Evolutionary conservation across 2,888 invertebrate genomes (phyloP).

Genomic region (Chrysolina haemoptera): DNA sequence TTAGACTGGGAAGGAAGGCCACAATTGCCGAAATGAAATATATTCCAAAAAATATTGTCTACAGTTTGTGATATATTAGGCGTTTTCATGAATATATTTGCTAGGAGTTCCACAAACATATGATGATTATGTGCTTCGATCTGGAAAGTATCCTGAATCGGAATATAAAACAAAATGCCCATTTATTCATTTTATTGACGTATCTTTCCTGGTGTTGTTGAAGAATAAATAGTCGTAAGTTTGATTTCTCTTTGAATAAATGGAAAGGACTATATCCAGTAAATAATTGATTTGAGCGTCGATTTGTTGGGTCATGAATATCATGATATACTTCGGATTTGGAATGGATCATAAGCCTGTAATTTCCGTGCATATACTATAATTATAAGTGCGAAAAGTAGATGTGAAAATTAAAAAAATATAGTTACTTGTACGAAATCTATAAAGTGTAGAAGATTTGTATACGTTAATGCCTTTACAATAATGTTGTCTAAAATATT

Average conservation of each 20-base stretch:
- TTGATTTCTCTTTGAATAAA: background rate
- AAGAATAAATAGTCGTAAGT: background rate
- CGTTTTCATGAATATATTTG: background rate
- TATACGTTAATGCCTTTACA: too few species aligned
- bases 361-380: too few species aligned
- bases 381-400: too few species aligned
- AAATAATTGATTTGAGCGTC: too few species aligned
- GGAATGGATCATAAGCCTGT: too few species aligned
- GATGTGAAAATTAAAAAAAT: too few species aligned
- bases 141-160: background rate
- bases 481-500: too few species aligned
- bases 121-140: background rate
- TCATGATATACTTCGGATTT: too few species aligned
- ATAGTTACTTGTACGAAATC: too few species aligned
- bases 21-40: background rate
- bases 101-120: background rate
- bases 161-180: background rate
- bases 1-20: too few species aligned
- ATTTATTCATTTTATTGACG: background rate
- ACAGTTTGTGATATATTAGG: background rate
- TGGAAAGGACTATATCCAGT: background rate
- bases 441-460: too few species aligned
- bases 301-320: too few species aligned
- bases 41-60: background rate
- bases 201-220: background rate